Evolutionary conservation across 2,888 invertebrate genomes (phyloP), one percentile per base, ranked within the genome.

Genomic region (Hylaea fasciaria): DNA sequence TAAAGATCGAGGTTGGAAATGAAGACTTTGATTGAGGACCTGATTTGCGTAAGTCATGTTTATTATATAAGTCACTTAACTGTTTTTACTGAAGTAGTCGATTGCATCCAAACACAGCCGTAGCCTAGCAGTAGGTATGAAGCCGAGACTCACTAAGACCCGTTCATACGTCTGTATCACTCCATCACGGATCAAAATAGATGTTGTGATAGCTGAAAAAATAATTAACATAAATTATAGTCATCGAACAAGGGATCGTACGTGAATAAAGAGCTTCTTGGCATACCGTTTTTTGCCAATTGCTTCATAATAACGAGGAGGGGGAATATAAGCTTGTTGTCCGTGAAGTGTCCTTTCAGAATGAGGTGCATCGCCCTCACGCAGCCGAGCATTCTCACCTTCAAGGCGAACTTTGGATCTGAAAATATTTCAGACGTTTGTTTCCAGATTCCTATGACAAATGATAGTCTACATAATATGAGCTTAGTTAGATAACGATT

Each of bases 31-130:
- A 32, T 32, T 9, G 32, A 32, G 32, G 32, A 32, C 32, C 32
- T 32, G 3, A 32, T 32, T 32, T 32, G 32, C 32, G 32, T 44
- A 46, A 46, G 14, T 52, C 55, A 55, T 55, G 41, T 58, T 65
- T 63, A 67, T 53, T 66, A 35, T 22, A 47, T 49, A 54, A 40
- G 52, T 63, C 62, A 86, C 90, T 88, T 83, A 90, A 92, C 95
- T 95, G 86, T 94, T 95, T 86, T 94, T 94, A 71, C 95, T 95
- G 71, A 95, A 94, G 81, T 94, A 93, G 78, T 94, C 94, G 65
- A 95, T 93, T 62, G 94, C 94, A 73, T 95, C 95, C 58, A 96
- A 87, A 56, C 95, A 93, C 13, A 94, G 89, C 60, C 94, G 94
- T 35, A 95, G 85, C 72, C 95, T 93, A 57, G 94, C 89, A 41